phyloP scores from a whole-genome alignment of 2,113 vertebrate genomes.

The Sturnira hondurensis region DNA sequence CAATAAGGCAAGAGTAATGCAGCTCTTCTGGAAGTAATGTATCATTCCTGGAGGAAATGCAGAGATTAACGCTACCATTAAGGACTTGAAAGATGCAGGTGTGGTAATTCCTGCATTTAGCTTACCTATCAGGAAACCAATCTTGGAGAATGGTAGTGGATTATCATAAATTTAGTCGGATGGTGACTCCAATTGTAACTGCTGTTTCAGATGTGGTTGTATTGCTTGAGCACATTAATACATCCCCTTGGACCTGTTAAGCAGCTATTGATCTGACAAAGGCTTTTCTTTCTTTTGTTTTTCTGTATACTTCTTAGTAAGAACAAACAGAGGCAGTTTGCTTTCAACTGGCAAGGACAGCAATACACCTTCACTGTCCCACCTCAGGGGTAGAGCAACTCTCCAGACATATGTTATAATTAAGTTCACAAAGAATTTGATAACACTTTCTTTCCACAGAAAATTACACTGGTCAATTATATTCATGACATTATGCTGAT shows the following conservation, averaged over 20 bases:
- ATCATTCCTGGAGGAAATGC: neutral
- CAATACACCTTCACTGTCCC: neutral
- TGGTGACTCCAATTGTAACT: neutral
- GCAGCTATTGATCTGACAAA: neutral
- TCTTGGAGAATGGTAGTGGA: neutral
- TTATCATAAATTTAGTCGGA: slow-evolving; percentile 12
- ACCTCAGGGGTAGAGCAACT: neutral
- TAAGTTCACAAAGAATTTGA: neutral
- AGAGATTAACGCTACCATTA: neutral
- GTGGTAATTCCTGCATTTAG: neutral
- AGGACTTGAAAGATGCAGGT: neutral
- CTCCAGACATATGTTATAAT: neutral
- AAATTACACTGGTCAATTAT: neutral
- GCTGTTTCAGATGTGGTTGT: neutral
- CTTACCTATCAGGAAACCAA: neutral
- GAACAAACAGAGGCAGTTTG: neutral
- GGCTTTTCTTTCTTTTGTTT: neutral
- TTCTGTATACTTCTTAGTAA: neutral
- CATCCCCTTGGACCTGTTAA: neutral
- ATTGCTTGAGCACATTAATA: neutral
- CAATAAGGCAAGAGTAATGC: neutral
- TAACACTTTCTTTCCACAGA: neutral
- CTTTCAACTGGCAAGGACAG: neutral
- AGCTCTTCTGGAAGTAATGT: neutral
- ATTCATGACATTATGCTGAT: neutral